Evolutionary conservation across 2,113 vertebrate genomes (phyloP).

Genomic region (Choloepus hoffmanni): DNA sequence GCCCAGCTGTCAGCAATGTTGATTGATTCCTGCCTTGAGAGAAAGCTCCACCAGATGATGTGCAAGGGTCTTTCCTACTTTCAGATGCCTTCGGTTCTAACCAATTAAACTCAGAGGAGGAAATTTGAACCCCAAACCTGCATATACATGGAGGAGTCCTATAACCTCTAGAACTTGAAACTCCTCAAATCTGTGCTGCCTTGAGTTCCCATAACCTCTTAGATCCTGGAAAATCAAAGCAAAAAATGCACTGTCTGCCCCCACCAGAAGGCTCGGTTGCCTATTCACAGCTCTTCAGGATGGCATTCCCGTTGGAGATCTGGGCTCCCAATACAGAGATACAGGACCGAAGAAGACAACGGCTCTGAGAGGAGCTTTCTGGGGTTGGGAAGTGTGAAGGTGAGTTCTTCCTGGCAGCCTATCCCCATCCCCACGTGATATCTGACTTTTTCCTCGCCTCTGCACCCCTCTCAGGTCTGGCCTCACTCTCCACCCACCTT

Average conservation of each 20-base stretch:
- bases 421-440: not conserved
- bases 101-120: not conserved
- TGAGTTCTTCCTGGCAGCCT: not conserved
- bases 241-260: fast-evolving
- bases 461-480: not conserved
- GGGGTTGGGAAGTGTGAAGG: not conserved
- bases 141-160: not conserved
- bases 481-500: not conserved
- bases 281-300: not conserved
- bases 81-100: not conserved
- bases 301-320: not conserved
- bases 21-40: not conserved
- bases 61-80: not conserved
- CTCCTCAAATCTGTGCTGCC: not conserved
- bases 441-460: not conserved
- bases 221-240: not conserved
- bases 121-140: not conserved
- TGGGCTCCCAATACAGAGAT: not conserved
- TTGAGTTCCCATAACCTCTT: not conserved
- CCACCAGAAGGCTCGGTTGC: not conserved
- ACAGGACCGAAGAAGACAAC: not conserved
- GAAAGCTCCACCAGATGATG: not conserved
- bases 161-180: not conserved
- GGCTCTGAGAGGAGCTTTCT: not conserved
- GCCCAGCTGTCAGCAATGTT: fast-evolving